These are phyloP conservation scores for Pachymerium ferrugineum DNA, from an alignment of 2,888 invertebrate species.

Conservation along the genomic window DNA sequence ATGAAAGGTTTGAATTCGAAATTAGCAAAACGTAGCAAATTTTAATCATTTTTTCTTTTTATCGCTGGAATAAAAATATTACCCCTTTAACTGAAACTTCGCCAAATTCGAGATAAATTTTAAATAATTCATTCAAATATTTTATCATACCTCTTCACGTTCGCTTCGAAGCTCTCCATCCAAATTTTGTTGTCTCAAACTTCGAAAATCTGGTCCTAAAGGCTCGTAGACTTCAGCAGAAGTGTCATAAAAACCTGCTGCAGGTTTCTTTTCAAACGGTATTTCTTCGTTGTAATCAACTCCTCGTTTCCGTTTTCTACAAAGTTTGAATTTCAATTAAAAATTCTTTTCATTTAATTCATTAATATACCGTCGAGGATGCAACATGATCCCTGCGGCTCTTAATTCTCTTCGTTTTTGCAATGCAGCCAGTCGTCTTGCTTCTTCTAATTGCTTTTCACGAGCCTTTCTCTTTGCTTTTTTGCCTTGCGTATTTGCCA, in stretches of 20 bases:
- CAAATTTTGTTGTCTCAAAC: conserved; percentile 82
- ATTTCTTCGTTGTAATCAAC: conserved; percentile 97
- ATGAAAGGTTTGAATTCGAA: no score
- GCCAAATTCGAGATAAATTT: no score
- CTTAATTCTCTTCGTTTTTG: conserved; percentile 96
- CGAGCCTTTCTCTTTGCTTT: conserved; percentile 67
- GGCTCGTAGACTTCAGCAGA: conserved; percentile 81
- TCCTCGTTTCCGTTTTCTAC: conserved; percentile 61
- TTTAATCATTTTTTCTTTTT: no score
- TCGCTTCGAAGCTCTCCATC: conserved; percentile 87
- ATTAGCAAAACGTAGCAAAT: no score
- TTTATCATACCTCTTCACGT: conserved; percentile 69
- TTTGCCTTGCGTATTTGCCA: conserved; percentile 87
- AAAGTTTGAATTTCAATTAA: neutral
- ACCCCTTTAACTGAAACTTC: no score
- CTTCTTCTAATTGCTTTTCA: conserved; percentile 97
- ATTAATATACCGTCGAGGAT: conserved; percentile 38
- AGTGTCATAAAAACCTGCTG: conserved; percentile 91
- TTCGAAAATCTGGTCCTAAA: conserved; percentile 80
- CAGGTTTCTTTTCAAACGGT: conserved; percentile 92
- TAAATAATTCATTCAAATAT: no score
- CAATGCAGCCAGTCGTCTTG: conserved; percentile 86
- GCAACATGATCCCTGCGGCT: conserved; percentile 81
- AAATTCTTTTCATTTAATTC: neutral
- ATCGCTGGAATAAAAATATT: no score